A percentile compares a stretch with the other conserved stretches of the same genome.
Conservation (phyloP, 1,140 invertebrate species). For the Drosophila takahashii region DNA sequence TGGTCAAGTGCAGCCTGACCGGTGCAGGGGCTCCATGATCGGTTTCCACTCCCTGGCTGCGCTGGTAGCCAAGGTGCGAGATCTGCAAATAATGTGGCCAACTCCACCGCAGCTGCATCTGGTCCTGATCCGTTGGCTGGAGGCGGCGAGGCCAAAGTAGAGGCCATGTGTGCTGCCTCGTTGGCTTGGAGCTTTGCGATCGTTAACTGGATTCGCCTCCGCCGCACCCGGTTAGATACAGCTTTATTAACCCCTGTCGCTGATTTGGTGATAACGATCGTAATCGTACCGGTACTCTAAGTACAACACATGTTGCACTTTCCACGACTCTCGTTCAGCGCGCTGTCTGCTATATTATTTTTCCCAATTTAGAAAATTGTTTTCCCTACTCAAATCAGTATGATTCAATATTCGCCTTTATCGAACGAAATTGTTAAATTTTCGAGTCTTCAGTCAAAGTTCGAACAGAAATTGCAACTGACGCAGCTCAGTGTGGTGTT, state of each 20-base stretch:
- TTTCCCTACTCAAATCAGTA: slow-evolving; percentile 64
- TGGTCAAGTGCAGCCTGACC: slow-evolving; percentile 72
- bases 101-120: slow-evolving; percentile 17
- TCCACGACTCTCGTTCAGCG: not conserved
- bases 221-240: slow-evolving; percentile 39
- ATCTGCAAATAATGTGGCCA: slow-evolving; percentile 78
- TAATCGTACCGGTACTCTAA: slow-evolving; percentile 70
- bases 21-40: slow-evolving; percentile 22
- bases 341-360: slow-evolving; percentile 62
- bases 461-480: not conserved
- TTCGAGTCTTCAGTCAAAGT: not conserved
- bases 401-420: slow-evolving; percentile 55
- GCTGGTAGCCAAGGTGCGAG: slow-evolving; percentile 72
- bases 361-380: slow-evolving; percentile 75
- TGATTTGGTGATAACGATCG: slow-evolving; percentile 84
- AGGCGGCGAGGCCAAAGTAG: slow-evolving; percentile 22
- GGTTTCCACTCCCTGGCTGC: slow-evolving; percentile 11
- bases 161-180: slow-evolving; percentile 60
- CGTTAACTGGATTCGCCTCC: slow-evolving; percentile 32
- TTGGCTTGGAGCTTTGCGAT: slow-evolving; percentile 7
- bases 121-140: slow-evolving; percentile 6
- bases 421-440: slow-evolving; percentile 57
- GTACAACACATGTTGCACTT: slow-evolving; percentile 77
- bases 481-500: no score
- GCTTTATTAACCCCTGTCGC: slow-evolving; percentile 74